phyloP scores from a whole-genome alignment of 2,797 vertebrate species.

The Pangasius sanitwongsei region DNA sequence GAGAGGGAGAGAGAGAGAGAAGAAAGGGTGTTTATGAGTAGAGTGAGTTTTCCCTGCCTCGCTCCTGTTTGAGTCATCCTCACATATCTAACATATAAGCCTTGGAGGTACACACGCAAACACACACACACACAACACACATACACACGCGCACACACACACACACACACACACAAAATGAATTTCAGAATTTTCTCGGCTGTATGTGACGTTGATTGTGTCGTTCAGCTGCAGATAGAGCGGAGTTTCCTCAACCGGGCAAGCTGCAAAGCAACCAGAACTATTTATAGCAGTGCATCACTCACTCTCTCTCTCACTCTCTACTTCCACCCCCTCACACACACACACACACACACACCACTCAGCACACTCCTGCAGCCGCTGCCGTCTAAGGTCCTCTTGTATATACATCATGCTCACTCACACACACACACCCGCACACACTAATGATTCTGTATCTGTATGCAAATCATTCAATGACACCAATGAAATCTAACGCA shows the following conservation, averaged over 20 bases:
- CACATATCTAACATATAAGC: slow-evolving; percentile 1
- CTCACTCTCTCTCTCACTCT: slow-evolving; percentile 42
- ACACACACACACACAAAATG: background rate
- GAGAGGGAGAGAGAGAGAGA: background rate
- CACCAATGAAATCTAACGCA: background rate
- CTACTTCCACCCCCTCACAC: slow-evolving; percentile 42
- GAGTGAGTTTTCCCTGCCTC: background rate
- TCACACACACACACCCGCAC: background rate
- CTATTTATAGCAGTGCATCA: slow-evolving; percentile 47
- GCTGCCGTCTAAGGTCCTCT: slow-evolving; percentile 32
- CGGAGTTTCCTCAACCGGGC: slow-evolving; percentile 42
- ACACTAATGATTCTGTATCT: background rate
- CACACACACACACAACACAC: background rate
- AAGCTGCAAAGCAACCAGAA: slow-evolving; percentile 48
- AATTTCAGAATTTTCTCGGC: slow-evolving; percentile 1
- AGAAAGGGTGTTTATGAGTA: background rate
- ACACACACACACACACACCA: slow-evolving; percentile 34
- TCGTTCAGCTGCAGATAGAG: slow-evolving; percentile 28
- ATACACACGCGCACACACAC: background rate
- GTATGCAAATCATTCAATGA: background rate
- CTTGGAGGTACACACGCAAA: background rate
- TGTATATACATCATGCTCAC: slow-evolving; percentile 9
- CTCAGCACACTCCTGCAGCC: background rate
- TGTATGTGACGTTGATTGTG: slow-evolving; percentile 6
- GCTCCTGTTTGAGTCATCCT: slow-evolving; percentile 4